A percentile compares a stretch with the other conserved stretches of the same genome.
These are phyloP conservation scores for Xenopus laevis DNA, from an alignment of 2,113 vertebrate species.

Conservation along the genomic window DNA sequence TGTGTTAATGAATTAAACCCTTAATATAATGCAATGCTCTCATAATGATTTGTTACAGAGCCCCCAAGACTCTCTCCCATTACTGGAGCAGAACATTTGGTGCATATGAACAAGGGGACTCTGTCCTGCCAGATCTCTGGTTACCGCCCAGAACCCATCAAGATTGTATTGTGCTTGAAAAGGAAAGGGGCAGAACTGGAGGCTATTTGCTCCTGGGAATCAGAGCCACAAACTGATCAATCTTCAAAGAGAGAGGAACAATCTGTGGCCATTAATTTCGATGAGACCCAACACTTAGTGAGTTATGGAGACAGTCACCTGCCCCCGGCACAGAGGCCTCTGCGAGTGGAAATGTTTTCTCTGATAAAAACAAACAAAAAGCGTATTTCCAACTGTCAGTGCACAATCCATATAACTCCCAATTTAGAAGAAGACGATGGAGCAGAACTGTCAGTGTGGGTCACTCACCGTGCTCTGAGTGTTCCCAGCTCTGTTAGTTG, in stretches of 20 bases:
- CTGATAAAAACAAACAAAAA: not conserved
- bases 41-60: slow-evolving; percentile 3
- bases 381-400: not conserved
- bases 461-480: not conserved
- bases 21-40: too few relatives aligned
- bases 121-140: not conserved
- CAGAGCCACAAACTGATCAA: not conserved
- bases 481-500: not conserved
- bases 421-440: not conserved
- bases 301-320: too few relatives aligned
- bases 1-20: too few relatives aligned
- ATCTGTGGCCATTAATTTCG: too few relatives aligned
- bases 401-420: not conserved
- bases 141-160: slow-evolving; percentile 35
- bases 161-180: not conserved
- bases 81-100: slow-evolving; percentile 2
- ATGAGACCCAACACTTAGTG: not conserved
- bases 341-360: not conserved
- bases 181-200: not conserved
- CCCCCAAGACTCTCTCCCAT: slow-evolving; percentile 6
- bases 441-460: not conserved
- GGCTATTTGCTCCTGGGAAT: not conserved
- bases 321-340: too few relatives aligned
- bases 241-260: too few relatives aligned
- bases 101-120: slow-evolving; percentile 24